Evolutionary conservation across 2,113 vertebrate genomes (phyloP), one percentile per base, ranked within the genome.

Genomic region (Telmatochromis sp.): DNA sequence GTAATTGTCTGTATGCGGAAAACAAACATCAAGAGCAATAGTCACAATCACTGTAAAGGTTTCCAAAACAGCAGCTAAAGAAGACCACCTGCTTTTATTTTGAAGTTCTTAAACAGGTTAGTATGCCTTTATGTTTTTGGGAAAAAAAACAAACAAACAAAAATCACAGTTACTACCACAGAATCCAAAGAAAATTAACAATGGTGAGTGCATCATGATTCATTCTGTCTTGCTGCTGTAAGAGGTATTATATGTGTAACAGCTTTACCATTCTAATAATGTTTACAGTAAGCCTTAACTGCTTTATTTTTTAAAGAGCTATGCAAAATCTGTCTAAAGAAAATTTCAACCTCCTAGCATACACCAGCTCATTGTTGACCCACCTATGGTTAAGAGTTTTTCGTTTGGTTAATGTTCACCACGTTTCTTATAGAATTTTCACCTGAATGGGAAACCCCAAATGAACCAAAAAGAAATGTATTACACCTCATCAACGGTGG

Each of bases 251-350:
- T 55, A 21, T 68, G 7, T 37, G 7, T 3, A 26, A 79, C 5
- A 87, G 79, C 65, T 81, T 90, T 65, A 89, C 14, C 10, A 35
- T 47, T 15, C 11, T 71, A 19, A 37, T 51, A 37, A 78, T n/a
- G 31, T 88, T 90, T 91, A 84, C 65, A 54, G 15, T 63, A 31
- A 63, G 84, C 68, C 35, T 88, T 80, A 82, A 14, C n/a, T 88
- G n/a, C 45, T 83, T 83, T 89, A 5, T 47, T 75, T 84, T 80
- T 85, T 82, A 40, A 80, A 65, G 45, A 81, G 13, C 87, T 91
- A 92, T 94, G 58, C 89, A 94, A 90, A 63, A 23, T 73, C 2
- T 81, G 2, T 71, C 17, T 89, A 55, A 78, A 68, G 33, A 68
- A 7, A 31, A 47, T 80, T 93, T 51, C 47, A 50, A 26, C 6